Evolutionary conservation across 2,888 invertebrate genomes (phyloP), one percentile per base, ranked within the genome.

Genomic region (Spilosoma lubricipeda): DNA sequence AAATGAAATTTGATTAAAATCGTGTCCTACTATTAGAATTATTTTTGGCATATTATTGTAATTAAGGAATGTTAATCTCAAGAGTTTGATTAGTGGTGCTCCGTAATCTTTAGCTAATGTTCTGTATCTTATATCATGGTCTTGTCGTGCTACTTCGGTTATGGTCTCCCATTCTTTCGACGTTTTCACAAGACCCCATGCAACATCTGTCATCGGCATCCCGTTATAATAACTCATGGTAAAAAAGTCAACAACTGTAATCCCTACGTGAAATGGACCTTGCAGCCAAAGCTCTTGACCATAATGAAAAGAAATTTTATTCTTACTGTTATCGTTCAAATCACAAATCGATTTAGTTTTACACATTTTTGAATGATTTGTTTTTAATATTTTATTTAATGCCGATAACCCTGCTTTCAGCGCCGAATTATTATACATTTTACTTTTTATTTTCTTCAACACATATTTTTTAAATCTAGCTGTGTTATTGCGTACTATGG

Each of bases 1-100:
- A 64, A 85, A 36, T 15, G 73, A 11, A 45, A 79, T 80, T 20
- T 78, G 52, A 74, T 82, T 85, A 67, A 63, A 80, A 76, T 85
- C 85, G 66, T 85, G 85, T 5, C 80, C 80, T 8, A 82, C 74
- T 23, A 84, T 3, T 56, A 81, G 33, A 5, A 77, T 78, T 13
- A 85, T 39, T 67, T 79, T 84, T 8, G 80, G 74, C 70, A 67
- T 78, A 11, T 68, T 20, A 27, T 80, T 70, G 45, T 75, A 76
- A 18, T 83, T 73, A 65, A 74, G 67, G 63, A 85, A 81, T 59
- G 27, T 73, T 18, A 75, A 66, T 1, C 73, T 74, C n/a, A 83
- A 66, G n/a, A 75, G 63, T 11, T 75, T 20, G 33, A 79, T 20
- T 36, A 85, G 45, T 23, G 75, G 80, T 11, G 59, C 66, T 9